phyloP scores from a whole-genome alignment of 2,888 invertebrate genomes.

The Drosophila niveifrons region DNA sequence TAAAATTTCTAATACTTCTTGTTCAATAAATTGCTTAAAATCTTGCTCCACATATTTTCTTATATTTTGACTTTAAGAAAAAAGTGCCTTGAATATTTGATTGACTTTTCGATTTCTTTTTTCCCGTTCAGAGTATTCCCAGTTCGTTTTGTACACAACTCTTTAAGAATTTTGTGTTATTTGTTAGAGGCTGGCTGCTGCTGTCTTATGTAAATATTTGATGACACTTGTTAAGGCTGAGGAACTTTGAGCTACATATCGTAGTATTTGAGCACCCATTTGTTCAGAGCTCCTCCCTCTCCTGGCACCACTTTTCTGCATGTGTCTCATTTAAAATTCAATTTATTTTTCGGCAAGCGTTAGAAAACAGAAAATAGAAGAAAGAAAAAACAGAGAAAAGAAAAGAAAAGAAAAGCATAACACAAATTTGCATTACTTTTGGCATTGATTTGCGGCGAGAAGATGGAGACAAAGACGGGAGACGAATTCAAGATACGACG shows the following conservation, averaged over 20 bases:
- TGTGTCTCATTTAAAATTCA: conserved; percentile 68
- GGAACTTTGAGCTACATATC: conserved; percentile 24
- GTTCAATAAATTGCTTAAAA: no score
- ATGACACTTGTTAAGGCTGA: conserved; percentile 49
- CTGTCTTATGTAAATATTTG: conserved; percentile 63
- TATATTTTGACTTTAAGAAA: not conserved
- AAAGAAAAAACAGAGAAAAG: conserved; percentile 5
- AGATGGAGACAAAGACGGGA: conserved; percentile 16
- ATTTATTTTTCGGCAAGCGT: conserved; percentile 64
- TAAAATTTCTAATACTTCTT: no score
- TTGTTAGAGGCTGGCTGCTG: conserved; percentile 42
- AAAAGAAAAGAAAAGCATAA: conserved; percentile 4
- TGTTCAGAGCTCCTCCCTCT: conserved; percentile 5
- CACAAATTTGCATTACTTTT: conserved; percentile 62
- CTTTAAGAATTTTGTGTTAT: conserved; percentile 28
- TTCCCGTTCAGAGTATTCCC: not conserved
- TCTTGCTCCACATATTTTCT: not conserved
- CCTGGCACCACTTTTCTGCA: not conserved
- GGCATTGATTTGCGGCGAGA: conserved; percentile 55
- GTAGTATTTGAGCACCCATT: conserved; percentile 17
- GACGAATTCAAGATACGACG: conserved; percentile 15
- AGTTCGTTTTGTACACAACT: conserved; percentile 19
- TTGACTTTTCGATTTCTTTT: not conserved
- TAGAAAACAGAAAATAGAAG: conserved; percentile 27
- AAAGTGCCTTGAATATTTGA: not conserved